phyloP scores from a whole-genome alignment of 53 echinoderm and acorn worm species.

The Holothuria scabra region DNA sequence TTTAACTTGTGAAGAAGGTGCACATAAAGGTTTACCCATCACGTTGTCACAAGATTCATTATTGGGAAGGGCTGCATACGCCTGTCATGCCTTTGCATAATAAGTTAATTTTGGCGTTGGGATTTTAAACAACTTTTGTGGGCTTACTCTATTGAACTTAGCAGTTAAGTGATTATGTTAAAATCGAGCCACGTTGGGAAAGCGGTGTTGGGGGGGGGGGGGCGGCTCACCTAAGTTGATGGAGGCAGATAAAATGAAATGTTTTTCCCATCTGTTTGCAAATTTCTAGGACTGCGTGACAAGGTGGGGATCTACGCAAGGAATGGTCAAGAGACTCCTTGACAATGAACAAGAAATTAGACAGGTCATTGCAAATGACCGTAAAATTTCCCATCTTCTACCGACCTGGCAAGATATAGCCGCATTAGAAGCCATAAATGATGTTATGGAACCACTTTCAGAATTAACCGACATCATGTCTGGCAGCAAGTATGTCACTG shows the following conservation, averaged over 20 bases:
- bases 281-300: conserved; percentile 32
- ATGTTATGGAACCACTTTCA: conserved; percentile 26
- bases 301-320: conserved; percentile 53
- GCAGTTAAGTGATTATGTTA: too few relatives aligned
- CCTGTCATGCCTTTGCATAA: too few relatives aligned
- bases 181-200: too few relatives aligned
- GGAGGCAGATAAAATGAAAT: neutral
- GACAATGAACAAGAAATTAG: conserved; percentile 42
- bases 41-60: too few relatives aligned
- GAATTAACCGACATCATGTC: conserved; percentile 54
- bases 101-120: too few relatives aligned
- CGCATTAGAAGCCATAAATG: neutral
- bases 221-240: neutral
- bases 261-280: neutral
- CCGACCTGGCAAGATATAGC: conserved; percentile 53
- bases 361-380: conserved; percentile 12
- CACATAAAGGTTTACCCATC: too few relatives aligned
- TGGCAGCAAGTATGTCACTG: conserved; percentile 40
- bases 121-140: too few relatives aligned
- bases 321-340: conserved; percentile 45
- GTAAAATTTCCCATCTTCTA: conserved; percentile 1
- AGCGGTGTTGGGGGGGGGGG: too few relatives aligned
- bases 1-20: too few relatives aligned
- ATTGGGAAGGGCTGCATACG: too few relatives aligned
- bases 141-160: too few relatives aligned